Conservation (phyloP, 1,140 invertebrate genomes). For the Brachionus plicatilis region DNA sequence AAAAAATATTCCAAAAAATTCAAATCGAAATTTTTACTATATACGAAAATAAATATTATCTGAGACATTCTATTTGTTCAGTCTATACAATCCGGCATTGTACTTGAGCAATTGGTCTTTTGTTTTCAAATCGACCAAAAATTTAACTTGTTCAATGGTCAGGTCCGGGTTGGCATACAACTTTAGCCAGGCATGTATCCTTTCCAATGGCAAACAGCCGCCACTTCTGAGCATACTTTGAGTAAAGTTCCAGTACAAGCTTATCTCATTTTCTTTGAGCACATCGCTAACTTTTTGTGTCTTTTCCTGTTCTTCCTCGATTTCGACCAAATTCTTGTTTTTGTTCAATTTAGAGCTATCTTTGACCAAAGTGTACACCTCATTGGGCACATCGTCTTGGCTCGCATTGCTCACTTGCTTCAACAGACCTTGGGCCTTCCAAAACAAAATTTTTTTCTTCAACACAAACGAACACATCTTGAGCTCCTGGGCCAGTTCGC, state of each 20-base stretch:
- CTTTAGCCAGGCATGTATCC: constrained; percentile 35
- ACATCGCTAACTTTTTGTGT: neutral
- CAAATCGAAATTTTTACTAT: too few relatives aligned
- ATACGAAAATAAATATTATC: too few relatives aligned
- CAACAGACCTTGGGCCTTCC: constrained; percentile 73
- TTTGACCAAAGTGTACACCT: constrained; percentile 35
- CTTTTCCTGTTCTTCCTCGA: constrained; percentile 1
- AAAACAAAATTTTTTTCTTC: constrained; percentile 77
- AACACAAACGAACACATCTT: constrained; percentile 75
- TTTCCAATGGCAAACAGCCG: constrained; percentile 15
- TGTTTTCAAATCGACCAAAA: constrained; percentile 33
- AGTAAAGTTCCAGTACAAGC: constrained; percentile 33
- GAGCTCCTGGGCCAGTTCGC: constrained; percentile 74
- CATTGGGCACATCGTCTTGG: neutral
- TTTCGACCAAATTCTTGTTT: constrained; percentile 6
- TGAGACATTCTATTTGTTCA: neutral
- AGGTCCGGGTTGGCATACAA: constrained; percentile 28
- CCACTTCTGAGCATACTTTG: constrained; percentile 32
- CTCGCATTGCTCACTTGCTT: constrained; percentile 59
- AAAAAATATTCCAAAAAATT: too few relatives aligned
- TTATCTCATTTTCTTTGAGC: constrained; percentile 17
- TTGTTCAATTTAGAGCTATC: neutral
- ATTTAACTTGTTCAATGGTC: constrained; percentile 38
- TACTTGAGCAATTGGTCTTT: constrained; percentile 25
- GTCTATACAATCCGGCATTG: constrained; percentile 28